These are phyloP conservation scores for Silurus aristotelis DNA, from an alignment of 2,797 vertebrate genomes.

Conservation along the genomic window DNA sequence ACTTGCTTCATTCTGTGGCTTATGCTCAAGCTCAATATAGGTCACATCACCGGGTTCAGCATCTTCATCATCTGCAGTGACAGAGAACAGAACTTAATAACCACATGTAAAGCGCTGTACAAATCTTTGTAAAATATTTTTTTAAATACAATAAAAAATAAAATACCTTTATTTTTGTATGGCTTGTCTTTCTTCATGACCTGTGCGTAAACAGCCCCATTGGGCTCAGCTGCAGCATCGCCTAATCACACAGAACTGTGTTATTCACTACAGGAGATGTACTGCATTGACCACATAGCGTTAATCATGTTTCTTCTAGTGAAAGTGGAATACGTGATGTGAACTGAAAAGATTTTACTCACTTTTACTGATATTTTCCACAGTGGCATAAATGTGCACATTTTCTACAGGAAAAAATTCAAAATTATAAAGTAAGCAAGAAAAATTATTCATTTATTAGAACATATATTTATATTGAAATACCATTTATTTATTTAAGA, in stretches of 20 bases:
- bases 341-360: background rate
- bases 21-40: no score
- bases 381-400: background rate
- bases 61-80: no score
- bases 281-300: background rate
- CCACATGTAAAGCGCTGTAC: no score
- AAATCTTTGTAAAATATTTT: background rate
- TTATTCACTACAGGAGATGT: background rate
- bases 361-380: background rate
- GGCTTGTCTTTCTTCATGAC: background rate
- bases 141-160: no score
- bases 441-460: background rate
- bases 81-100: no score
- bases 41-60: no score
- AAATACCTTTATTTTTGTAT: conserved; percentile 6
- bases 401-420: background rate
- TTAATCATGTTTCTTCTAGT: no score
- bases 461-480: background rate
- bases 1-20: no score
- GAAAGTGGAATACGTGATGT: background rate
- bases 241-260: background rate
- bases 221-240: background rate
- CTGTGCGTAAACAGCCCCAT: background rate
- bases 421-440: background rate
- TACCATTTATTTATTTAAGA: background rate